Base-by-base conservation (phyloP, 2,113 vertebrate genomes). In the Channa argus region DNA sequence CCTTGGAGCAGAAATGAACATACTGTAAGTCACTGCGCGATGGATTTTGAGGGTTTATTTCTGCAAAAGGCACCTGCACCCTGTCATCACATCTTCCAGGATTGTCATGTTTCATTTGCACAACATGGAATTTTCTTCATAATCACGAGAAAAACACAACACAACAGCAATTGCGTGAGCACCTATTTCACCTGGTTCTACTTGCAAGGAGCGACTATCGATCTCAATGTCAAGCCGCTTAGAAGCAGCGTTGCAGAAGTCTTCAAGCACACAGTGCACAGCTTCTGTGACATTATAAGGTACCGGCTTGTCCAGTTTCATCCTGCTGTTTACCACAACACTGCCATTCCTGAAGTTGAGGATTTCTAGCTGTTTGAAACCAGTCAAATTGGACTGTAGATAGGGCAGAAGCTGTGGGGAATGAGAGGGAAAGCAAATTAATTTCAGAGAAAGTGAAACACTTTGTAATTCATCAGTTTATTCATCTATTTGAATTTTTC, bases 281-380 rank as follows among this genome's bases (percentile, higher is more conserved):
- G 95, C 95, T 77, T 96, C 80, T 0, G 96, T 97, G 77, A 98
- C 94, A 3, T 99, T 98, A 49, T 96, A 95, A 0, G 95, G 95
- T 47, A 97, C 95, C 0, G 94, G 94, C 82, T 92, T 94, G 58
- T 95, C 94, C 86, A 98, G 95, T 63, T 94, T 96, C 94, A 97
- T 93, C 85, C 93, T 96, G 89, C 96, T 98, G 52, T 98, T 98
- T 14, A 99, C 95, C 45, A 97, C 96, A 63, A 99, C 95, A 1
- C 97, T 98, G 52, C 96, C 96, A 0, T 98, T 98, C 85, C 94
- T 94, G 91, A 99, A 98, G 92, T 95, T 97, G 7, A 99, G 95
- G 63, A 99, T 97, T 92, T 99, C 96, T 69, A 99, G 90, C 50
- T 98, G 94, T 79, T 96, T 98, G 82, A 99, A 98, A 69, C 96